These are phyloP conservation scores for Palloptera scutellata DNA, from an alignment of 2,888 invertebrate species.

Conservation along the genomic window DNA sequence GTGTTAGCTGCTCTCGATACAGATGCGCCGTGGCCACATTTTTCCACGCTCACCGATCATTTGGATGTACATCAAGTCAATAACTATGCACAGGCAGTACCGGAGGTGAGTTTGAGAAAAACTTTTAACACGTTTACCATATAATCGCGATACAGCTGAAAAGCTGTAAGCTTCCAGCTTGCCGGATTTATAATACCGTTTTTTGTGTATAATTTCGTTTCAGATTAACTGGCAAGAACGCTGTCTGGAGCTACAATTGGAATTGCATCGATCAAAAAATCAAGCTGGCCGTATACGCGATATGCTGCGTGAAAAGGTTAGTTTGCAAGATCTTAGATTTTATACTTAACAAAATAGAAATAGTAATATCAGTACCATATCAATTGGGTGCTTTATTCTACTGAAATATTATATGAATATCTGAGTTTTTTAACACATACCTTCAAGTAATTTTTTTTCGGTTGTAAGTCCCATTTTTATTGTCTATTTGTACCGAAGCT, in stretches of 20 bases:
- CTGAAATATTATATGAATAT: no score
- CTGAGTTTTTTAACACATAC: no score
- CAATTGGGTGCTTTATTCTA: no score
- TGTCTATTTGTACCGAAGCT: no score
- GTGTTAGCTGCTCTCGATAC: constrained; percentile 56
- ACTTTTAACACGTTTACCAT: background rate
- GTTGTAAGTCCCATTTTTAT: no score
- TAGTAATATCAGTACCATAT: no score
- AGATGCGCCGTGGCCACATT: constrained; percentile 64
- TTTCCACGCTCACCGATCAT: constrained; percentile 58
- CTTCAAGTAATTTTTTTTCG: no score
- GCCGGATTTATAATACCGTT: background rate
- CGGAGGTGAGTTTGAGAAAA: constrained; percentile 54
- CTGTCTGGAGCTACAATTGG: constrained; percentile 84
- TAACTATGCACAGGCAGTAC: constrained; percentile 64
- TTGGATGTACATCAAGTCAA: constrained; percentile 62
- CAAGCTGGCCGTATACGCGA: constrained; percentile 88
- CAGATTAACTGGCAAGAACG: constrained; percentile 88
- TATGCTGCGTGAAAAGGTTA: constrained; percentile 90
- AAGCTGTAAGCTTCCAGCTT: background rate
- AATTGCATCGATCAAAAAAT: constrained; percentile 83
- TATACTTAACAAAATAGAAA: no score
- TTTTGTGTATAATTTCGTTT: constrained; percentile 2
- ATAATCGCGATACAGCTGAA: background rate
- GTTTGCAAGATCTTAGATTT: no score